Evolutionary conservation across 2,113 vertebrate species (phyloP).

Genomic region (Perca fluviatilis): DNA sequence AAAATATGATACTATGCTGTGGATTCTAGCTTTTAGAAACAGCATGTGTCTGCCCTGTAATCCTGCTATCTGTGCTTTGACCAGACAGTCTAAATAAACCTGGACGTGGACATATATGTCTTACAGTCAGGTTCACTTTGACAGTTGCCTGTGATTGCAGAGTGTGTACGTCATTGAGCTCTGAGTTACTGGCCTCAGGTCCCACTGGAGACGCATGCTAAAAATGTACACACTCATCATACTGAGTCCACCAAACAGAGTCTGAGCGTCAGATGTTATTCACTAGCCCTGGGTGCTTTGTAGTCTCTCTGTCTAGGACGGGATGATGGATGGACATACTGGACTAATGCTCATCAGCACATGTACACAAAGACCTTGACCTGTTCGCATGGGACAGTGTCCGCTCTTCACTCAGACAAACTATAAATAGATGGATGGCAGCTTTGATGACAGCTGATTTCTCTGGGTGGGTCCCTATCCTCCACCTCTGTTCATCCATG

Average conservation of each 20-base stretch:
- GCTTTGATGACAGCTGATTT: conserved; percentile 44
- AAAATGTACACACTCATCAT: conserved; percentile 25
- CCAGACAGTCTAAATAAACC: conserved; percentile 28
- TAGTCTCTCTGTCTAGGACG: background rate
- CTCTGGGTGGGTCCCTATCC: background rate
- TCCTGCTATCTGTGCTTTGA: conserved; percentile 5
- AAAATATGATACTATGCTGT: conserved; percentile 3
- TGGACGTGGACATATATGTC: background rate
- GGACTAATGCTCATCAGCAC: conserved; percentile 17
- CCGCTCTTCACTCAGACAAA: conserved; percentile 15
- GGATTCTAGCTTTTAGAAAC: background rate
- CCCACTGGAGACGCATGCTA: conserved; percentile 28
- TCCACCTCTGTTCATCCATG: background rate
- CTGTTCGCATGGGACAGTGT: background rate
- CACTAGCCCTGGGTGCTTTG: background rate
- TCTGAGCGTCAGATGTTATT: conserved; percentile 23
- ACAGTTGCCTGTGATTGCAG: conserved; percentile 3
- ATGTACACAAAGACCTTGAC: conserved; percentile 30
- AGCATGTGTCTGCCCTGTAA: background rate
- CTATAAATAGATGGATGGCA: background rate
- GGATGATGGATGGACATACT: conserved; percentile 24
- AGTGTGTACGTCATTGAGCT: background rate
- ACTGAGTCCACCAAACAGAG: background rate
- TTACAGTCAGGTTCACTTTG: conserved; percentile 16
- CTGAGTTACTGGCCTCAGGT: conserved; percentile 7